Conservation (phyloP, 2,888 invertebrate genomes). For the Temnothorax ravouxi region DNA sequence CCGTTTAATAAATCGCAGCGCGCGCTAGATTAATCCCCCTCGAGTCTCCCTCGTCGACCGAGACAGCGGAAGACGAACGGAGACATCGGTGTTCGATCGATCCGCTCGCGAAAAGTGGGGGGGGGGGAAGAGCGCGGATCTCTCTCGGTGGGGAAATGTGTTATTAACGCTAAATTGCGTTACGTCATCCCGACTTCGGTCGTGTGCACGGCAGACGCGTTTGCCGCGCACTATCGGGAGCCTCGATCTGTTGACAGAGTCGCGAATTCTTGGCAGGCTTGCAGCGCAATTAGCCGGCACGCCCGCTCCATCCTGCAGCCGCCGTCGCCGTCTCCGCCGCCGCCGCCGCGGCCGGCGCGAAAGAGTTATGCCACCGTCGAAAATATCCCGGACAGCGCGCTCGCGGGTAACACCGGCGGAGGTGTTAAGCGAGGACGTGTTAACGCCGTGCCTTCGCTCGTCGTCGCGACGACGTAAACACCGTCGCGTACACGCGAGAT, state of each 20-base stretch:
- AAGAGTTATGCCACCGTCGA: constrained; percentile 49
- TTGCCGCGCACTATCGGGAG: neutral
- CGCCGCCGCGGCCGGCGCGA: neutral
- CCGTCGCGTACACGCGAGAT: constrained; percentile 6
- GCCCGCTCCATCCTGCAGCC: no score
- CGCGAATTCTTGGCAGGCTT: constrained; percentile 28
- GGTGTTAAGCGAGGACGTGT: constrained; percentile 45
- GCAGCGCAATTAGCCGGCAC: constrained; percentile 5
- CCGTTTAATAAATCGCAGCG: neutral
- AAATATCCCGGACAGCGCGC: constrained; percentile 44
- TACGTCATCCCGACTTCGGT: neutral
- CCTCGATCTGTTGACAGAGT: constrained; percentile 22
- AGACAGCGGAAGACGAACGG: no score
- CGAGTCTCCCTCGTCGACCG: no score
- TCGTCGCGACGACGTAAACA: constrained; percentile 10
- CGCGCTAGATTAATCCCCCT: neutral
- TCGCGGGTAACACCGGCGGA: constrained; percentile 35
- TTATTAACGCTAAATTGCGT: neutral
- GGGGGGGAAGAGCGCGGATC: neutral
- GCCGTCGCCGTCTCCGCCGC: neutral
- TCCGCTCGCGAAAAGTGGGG: no score
- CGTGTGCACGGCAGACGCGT: neutral
- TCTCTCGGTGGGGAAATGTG: no score
- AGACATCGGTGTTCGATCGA: no score
- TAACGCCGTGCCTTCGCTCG: constrained; percentile 23